These are phyloP conservation scores for Dromiciops gliroides DNA, from an alignment of 2,113 vertebrate species.

Conservation along the genomic window DNA sequence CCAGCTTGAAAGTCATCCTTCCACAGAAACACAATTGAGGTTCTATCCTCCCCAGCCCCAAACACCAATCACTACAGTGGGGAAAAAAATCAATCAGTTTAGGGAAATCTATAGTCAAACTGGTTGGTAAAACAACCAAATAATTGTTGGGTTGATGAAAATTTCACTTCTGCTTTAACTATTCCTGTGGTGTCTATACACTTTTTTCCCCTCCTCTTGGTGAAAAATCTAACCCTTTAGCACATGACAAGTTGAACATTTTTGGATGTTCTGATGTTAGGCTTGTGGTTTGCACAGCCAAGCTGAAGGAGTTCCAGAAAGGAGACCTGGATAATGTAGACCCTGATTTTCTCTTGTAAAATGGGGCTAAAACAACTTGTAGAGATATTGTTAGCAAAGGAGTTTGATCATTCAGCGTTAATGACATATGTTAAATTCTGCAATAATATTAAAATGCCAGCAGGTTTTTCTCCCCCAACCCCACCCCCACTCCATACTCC, in stretches of 20 bases:
- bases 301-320: neutral
- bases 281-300: neutral
- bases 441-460: slow-evolving; percentile 5
- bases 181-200: neutral
- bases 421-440: slow-evolving; percentile 18
- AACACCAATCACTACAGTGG: neutral
- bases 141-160: neutral
- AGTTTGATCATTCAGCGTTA: slow-evolving; percentile 27
- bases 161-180: neutral
- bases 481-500: no score
- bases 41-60: neutral
- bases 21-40: neutral
- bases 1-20: neutral
- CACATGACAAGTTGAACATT: slow-evolving; percentile 1
- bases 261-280: slow-evolving; percentile 48
- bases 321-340: slow-evolving; percentile 37
- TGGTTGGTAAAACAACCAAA: neutral
- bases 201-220: neutral
- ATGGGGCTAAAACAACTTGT: slow-evolving; percentile 24
- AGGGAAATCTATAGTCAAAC: neutral
- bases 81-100: neutral
- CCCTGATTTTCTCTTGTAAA: slow-evolving; percentile 31
- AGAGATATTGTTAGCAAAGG: slow-evolving; percentile 23
- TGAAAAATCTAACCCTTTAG: neutral
- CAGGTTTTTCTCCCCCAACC: neutral